phyloP scores from a whole-genome alignment of 2,797 vertebrate species.

The Paratrypauchen microcephalus region DNA sequence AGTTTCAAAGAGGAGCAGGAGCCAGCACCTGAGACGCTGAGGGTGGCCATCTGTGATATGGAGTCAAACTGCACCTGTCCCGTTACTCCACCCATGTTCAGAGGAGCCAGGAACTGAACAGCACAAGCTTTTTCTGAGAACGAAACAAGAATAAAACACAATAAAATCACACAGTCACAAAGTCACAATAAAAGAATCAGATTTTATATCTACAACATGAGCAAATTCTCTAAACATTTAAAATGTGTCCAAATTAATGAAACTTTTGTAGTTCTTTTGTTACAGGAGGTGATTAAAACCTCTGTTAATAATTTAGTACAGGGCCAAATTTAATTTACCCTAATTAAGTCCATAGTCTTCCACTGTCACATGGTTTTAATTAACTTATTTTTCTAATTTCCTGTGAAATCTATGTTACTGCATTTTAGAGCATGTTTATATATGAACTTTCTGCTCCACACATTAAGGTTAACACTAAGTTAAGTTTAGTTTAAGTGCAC shows the following conservation, averaged over 20 bases:
- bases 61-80: constrained; percentile 73
- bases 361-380: constrained; percentile 11
- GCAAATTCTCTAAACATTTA: not conserved
- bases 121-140: constrained; percentile 64
- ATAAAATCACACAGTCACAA: too few species aligned
- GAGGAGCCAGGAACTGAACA: constrained; percentile 59
- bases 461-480: too few species aligned
- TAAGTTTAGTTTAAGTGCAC: not conserved
- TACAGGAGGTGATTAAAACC: not conserved
- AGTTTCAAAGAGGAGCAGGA: constrained; percentile 62
- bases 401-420: not conserved
- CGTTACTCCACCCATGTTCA: constrained; percentile 80
- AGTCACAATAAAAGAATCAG: not conserved
- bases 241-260: not conserved
- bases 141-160: constrained; percentile 15
- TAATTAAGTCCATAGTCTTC: not conserved
- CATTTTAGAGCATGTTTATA: not conserved
- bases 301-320: not conserved
- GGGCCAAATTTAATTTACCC: not conserved
- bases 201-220: not conserved
- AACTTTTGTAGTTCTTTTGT: not conserved
- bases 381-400: not conserved
- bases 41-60: constrained; percentile 31
- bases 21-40: constrained; percentile 63
- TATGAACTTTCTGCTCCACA: too few species aligned